These are phyloP conservation scores for Brachyhypopomus gauderio DNA, from an alignment of 2,113 vertebrate species.

Conservation along the genomic window DNA sequence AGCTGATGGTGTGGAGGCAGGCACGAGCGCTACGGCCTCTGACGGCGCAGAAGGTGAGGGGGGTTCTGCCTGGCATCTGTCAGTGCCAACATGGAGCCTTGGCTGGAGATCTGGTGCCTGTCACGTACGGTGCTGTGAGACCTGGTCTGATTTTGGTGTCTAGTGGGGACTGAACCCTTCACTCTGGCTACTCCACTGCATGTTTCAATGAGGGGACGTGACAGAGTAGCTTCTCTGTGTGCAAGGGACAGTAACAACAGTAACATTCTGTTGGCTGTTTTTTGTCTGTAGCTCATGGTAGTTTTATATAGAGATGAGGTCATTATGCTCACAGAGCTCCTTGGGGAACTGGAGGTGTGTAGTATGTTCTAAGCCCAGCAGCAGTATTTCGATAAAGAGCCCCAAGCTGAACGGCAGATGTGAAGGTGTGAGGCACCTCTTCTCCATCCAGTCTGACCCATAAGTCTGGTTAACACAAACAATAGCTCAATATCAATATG, in stretches of 20 bases:
- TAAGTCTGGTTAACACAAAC: too few relatives aligned
- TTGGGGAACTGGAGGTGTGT: slow-evolving; percentile 53
- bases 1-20: slow-evolving; percentile 78
- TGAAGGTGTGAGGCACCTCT: slow-evolving; percentile 43
- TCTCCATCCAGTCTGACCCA: not conserved
- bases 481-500: too few relatives aligned
- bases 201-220: too few relatives aligned
- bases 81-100: too few relatives aligned
- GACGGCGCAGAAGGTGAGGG: slow-evolving; percentile 85
- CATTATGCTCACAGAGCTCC: slow-evolving; percentile 44
- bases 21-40: slow-evolving; percentile 81
- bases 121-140: too few relatives aligned
- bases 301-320: slow-evolving; percentile 60
- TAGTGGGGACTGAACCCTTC: too few relatives aligned
- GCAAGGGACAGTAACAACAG: slow-evolving; percentile 2
- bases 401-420: slow-evolving; percentile 49
- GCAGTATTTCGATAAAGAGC: slow-evolving; percentile 49
- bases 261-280: slow-evolving; percentile 14
- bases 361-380: slow-evolving; percentile 51
- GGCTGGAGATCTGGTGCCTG: too few relatives aligned
- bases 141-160: too few relatives aligned
- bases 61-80: too few relatives aligned
- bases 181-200: too few relatives aligned
- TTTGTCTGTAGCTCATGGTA: slow-evolving; percentile 38
- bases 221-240: too few relatives aligned